Conservation (phyloP, 2,888 invertebrate genomes). For the Trachelus iudaicus region DNA sequence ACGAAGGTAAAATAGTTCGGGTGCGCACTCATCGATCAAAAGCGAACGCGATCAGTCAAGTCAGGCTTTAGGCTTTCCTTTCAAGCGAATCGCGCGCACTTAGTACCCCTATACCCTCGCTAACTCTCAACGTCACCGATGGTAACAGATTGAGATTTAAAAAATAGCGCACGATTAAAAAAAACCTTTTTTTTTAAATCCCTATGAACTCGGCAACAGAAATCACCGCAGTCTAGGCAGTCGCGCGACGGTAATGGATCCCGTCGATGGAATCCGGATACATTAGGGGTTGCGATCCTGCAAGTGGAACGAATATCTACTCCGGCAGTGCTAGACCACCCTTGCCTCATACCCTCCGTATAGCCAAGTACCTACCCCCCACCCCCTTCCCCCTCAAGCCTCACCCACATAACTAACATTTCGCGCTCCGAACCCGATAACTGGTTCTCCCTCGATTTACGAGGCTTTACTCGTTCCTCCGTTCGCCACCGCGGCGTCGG, state of each 20-base stretch:
- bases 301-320: slow-evolving; percentile 39
- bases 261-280: slow-evolving; percentile 25
- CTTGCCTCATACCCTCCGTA: not conserved
- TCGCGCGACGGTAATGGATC: slow-evolving; percentile 28
- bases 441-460: slow-evolving; percentile 45
- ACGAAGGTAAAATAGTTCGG: not conserved
- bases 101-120: not conserved
- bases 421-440: slow-evolving; percentile 40
- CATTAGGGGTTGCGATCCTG: slow-evolving; percentile 32
- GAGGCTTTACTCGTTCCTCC: slow-evolving; percentile 29
- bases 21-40: not conserved
- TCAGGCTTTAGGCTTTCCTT: not conserved
- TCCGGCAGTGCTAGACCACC: slow-evolving; percentile 6
- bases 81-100: not conserved
- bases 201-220: not conserved
- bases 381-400: slow-evolving; percentile 21
- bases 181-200: not conserved
- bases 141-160: not conserved
- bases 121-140: not conserved
- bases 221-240: not conserved
- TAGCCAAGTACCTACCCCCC: not conserved
- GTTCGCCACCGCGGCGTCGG: not conserved
- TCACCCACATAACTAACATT: slow-evolving; percentile 46
- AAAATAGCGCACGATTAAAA: not conserved
- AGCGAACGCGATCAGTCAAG: not conserved